Base-by-base conservation (phyloP, 2,113 vertebrate species). In the Mormoops blainvillei region DNA sequence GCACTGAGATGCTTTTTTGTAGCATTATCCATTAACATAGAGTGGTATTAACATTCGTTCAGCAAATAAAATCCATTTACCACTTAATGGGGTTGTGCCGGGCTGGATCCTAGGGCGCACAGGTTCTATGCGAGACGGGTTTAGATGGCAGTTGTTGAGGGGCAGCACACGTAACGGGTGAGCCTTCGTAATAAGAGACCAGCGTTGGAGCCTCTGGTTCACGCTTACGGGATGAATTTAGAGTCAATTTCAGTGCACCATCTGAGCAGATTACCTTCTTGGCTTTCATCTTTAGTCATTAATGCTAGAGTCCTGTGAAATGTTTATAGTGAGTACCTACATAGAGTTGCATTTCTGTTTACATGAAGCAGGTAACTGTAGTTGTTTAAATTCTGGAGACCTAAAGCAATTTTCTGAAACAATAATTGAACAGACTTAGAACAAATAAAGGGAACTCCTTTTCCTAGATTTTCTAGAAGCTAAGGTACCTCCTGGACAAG, bases 1-100 rank as follows among this genome's bases (percentile, higher is more conserved):
- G 86, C 18, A 33, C 67, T 16, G 61, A 67, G 67, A 67, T 82
- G 63, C 48, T 93, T 95, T 94, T 94, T 71, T 31, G 5, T 95
- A 85, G 54, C 85, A 63, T 93, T 85, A 92, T 43, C 91, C 73
- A 94, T 91, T 73, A 73, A 0, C 14, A 0, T 71, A 31, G 74
- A 92, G 48, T 16, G 65, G 43, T 67, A 85, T 95, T 89, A 70
- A 71, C 91, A 54, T 97, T 95, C 96, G 94, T 74, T 97, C 94
- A 90, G 92, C 78, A 98, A 97, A 96, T 97, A 92, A 97, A 97
- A 94, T 87, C 63, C n/a, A 1, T 96, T 97, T 96, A 92, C 65
- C 73, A 52, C 70, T 18, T 3, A 96, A 76, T 76, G 70, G 80
- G 38, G 16, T 70, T 33, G 41, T 83, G 19, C 7, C n/a, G 45